Conservation (phyloP, 2,797 vertebrate species). For the Mycteria americana region DNA sequence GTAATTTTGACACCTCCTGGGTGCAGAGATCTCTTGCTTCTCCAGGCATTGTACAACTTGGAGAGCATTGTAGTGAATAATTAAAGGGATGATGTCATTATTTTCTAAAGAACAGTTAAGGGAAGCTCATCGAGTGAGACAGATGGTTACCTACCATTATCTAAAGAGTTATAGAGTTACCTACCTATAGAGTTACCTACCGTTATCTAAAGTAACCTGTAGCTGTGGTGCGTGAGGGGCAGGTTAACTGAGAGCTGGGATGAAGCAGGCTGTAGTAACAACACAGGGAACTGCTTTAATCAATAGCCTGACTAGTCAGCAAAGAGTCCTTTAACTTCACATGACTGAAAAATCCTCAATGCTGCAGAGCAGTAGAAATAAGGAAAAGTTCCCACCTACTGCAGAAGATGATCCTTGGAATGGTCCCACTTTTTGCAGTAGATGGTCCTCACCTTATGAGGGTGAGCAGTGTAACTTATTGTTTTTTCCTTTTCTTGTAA, state of each 20-base stretch:
- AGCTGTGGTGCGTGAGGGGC: not conserved
- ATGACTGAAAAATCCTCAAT: not conserved
- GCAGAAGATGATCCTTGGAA: not conserved
- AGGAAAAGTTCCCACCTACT: not conserved
- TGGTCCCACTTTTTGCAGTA: not conserved
- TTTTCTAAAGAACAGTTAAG: not conserved
- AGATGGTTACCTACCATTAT: not conserved
- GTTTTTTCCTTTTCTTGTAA: not conserved
- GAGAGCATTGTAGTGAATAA: not conserved
- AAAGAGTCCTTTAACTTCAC: not conserved
- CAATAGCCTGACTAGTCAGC: not conserved
- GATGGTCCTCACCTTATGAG: not conserved
- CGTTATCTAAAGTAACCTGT: not conserved
- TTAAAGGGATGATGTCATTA: not conserved
- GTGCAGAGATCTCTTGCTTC: not conserved
- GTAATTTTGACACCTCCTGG: not conserved
- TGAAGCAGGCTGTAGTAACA: not conserved
- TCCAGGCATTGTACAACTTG: not conserved
- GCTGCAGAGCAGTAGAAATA: not conserved
- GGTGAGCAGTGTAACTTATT: not conserved
- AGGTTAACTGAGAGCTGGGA: not conserved
- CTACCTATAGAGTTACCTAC: no score
- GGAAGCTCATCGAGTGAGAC: accelerated
- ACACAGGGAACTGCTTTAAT: not conserved
- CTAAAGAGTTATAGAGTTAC: no score